These are phyloP conservation scores for Drosophila auraria DNA, from an alignment of 1,140 invertebrate genomes.

Conservation along the genomic window DNA sequence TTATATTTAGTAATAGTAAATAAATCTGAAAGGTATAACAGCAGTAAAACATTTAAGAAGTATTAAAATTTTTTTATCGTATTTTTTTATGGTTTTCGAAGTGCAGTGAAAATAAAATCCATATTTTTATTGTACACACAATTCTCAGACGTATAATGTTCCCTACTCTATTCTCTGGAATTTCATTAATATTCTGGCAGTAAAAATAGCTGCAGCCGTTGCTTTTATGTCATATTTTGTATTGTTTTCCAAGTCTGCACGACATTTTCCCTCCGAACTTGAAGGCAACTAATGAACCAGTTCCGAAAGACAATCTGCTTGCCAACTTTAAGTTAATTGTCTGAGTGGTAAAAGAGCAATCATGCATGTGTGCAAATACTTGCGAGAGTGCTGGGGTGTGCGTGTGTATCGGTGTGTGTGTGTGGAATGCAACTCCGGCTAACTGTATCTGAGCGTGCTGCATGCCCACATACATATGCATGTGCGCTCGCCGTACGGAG, in stretches of 20 bases:
- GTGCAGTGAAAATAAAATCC: not conserved
- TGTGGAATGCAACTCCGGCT: constrained; percentile 32
- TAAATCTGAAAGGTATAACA: too few relatives aligned
- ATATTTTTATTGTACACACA: not conserved
- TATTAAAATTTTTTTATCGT: not conserved
- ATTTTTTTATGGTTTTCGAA: not conserved
- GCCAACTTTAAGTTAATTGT: constrained; percentile 47
- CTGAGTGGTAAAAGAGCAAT: constrained; percentile 42
- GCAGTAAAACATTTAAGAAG: not conserved
- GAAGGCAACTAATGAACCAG: constrained; percentile 20
- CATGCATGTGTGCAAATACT: constrained; percentile 37
- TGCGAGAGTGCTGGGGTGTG: not conserved
- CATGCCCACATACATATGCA: constrained; percentile 14
- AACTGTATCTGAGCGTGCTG: constrained; percentile 50
- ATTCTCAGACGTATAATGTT: not conserved
- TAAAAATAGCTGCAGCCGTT: not conserved
- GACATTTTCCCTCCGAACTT: not conserved
- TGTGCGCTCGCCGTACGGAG: not conserved
- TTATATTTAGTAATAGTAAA: not conserved
- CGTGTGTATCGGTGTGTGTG: not conserved
- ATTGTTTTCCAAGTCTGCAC: not conserved
- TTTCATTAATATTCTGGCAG: not conserved
- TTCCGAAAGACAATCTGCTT: constrained; percentile 8
- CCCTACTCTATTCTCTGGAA: too few relatives aligned
- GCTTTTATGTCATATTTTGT: not conserved